Evolutionary conservation across 2,797 vertebrate genomes (phyloP), one percentile per base, ranked within the genome.

Genomic region (Oreochromis mossambicus): DNA sequence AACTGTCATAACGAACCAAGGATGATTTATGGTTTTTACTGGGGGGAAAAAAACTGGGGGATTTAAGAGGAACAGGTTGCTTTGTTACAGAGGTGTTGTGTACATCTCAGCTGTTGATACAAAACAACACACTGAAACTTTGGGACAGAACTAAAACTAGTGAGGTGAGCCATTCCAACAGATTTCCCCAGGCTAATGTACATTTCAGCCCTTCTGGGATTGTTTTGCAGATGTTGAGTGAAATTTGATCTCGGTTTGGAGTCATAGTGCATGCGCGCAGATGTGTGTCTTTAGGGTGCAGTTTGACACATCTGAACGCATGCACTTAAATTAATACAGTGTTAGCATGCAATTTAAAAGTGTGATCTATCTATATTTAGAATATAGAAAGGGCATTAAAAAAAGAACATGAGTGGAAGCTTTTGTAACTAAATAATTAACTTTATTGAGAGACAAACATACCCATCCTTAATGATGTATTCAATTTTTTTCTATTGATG

Each of bases 11-110:
- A 93, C 78, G 83, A 93, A 85, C 68, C 87, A 24, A 78, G 85
- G 90, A 92, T 95, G 92, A 95, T 96, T 95, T 94, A 95, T 95
- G 91, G 88, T 91, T 92, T 91, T 90, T 73, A 89, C 85, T 86
- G 86, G 83, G 81, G 81, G 82, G 76, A 80, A 83, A 87, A 87
- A 89, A 88, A 92, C 79, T 24, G 76, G 56, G 58, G 83, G 84
- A 85, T 91, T 92, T 88, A 83, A 94, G 91, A 86, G 89, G 79
- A 90, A 84, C 81, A 32, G 90, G 86, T 80, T 76, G 83, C 79
- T 86, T 81, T 92, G 88, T 87, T 88, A 32, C 51, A 90, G 86
- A 89, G 86, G 79, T 90, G 88, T 70, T 89, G 78, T 88, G 77
- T 84, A 78, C 81, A 77, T 70, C 82, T 88, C 19, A 76, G 54